Evolutionary conservation across 2,113 vertebrate species (phyloP), one percentile per base, ranked within the genome.

Genomic region (Pseudopipra pipra): DNA sequence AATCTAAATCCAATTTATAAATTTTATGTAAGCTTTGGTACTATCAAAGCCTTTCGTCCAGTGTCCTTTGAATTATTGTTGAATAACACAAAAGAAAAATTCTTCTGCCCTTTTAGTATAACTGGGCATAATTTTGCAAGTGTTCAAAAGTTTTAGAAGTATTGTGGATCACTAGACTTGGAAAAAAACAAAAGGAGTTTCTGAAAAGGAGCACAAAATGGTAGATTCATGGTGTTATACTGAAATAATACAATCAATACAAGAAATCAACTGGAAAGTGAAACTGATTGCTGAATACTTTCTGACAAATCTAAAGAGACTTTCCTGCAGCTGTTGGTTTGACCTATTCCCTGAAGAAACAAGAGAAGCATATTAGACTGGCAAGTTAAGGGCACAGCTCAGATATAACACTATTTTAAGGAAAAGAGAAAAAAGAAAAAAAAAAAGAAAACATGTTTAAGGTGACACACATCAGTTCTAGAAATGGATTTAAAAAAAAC

Each of bases 161-260:
- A 37, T 0, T 25, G 24, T 63, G 67, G 20, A 10, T 93, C 55
- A 51, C 15, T 30, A 17, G 33, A 70, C 39, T n/a, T 39, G 8
- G 17, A 11, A 58, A 27, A 39, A 89, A 79, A 85, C 22, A 71
- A 78, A 82, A 94, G 13, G 31, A 76, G 18, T 12, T 84, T 51
- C 62, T 76, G 49, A 85, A 88, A 86, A 80, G 46, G 27, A 88
- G 9, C 14, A 67, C 27, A 41, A 77, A 95, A 47, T 6, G 12
- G 52, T 59, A 80, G 22, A 67, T 81, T 59, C 2, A 2, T 24
- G 31, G 23, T 56, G 37, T 58, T 85, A 63, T 21, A 44, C 37
- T 77, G 61, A 90, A 95, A 90, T 90, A 92, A 91, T 68, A 65
- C 44, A 65, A 90, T 94, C 82, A 92, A 88, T 90, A 84, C 22